phyloP scores from a whole-genome alignment of 1,140 invertebrate genomes.

The Orius insidiosus region DNA sequence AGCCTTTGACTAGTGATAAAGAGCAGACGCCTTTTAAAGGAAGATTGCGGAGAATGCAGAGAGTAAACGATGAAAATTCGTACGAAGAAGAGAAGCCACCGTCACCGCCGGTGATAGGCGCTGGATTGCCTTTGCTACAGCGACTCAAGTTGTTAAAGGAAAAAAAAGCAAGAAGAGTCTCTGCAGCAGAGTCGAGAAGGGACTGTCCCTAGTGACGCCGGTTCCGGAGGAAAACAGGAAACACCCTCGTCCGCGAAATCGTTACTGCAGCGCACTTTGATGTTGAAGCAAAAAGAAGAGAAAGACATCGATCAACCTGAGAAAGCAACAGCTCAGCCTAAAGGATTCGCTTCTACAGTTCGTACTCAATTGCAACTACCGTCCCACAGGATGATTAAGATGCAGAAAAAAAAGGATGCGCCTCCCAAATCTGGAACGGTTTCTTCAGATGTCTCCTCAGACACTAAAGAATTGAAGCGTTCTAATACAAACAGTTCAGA shows the following conservation, averaged over 20 bases:
- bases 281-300: constrained; percentile 65
- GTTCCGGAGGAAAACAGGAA: constrained; percentile 30
- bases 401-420: too few species aligned
- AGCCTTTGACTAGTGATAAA: constrained; percentile 32
- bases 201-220: constrained; percentile 21
- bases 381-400: not conserved
- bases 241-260: constrained; percentile 53
- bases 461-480: too few species aligned
- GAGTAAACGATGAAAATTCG: constrained; percentile 46
- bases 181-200: too few species aligned
- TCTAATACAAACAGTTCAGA: constrained; percentile 1
- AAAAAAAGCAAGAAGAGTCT: constrained; percentile 31
- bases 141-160: constrained; percentile 58
- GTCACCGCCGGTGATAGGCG: constrained; percentile 32
- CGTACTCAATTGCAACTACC: constrained; percentile 14
- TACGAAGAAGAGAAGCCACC: constrained; percentile 29
- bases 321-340: constrained; percentile 18
- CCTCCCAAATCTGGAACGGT: too few species aligned
- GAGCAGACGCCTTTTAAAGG: constrained; percentile 26
- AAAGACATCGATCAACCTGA: too few species aligned
- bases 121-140: constrained; percentile 55
- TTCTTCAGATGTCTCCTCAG: too few species aligned
- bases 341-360: constrained; percentile 17
- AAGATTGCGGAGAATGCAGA: constrained; percentile 45
- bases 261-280: constrained; percentile 54